Base-by-base conservation (phyloP, 2,888 invertebrate species). In the Pyrrhia umbra region DNA sequence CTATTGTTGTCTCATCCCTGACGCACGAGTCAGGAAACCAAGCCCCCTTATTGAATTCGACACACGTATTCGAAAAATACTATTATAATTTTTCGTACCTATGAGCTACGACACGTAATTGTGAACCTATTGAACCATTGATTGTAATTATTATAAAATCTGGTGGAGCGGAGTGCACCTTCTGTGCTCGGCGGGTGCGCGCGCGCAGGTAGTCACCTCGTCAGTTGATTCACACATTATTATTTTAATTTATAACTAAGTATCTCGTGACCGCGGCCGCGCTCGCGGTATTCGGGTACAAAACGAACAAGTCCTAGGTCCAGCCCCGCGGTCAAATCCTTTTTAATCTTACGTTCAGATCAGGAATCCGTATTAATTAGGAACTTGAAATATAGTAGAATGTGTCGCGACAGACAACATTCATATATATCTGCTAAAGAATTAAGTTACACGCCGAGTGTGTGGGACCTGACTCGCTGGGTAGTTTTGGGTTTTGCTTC, bases 351-450 rank as follows among this genome's bases (percentile, higher is more conserved):
- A 16, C 4, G 45, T 30, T 54, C 21, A 45, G 45, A 70, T 75
- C 76, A 55, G 54, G 76, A 75, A 72, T 72, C 40, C 15, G 71
- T 72, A 63, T 75, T 72, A 72, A 75, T 72, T 75, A 75, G 76
- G 65, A 58, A 25, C 20, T 46, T 75, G 72, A 72, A 34, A 51
- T 75, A 72, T 64, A 47, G 54, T 47, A 51, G 72, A 54, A 72
- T 71, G 76, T 58, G 57, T 42, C 45, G 57, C 57, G n/a, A 0
- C 6, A 0, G 72, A 64, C 71, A 50, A 20, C 20, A 10, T 21
- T 45, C 37, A 47, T 68, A 68, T 59, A 68, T 74, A 40, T 21
- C n/a, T 69, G 47, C 18, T 34, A n/a, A 61, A 55, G 20, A 58
- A 43, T 73, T 30, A 67, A 39, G 13, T 73, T 16, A 30, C 27